Percentiles rank a stretch among this genome's conserved stretches.
Conservation (phyloP, 1,140 invertebrate genomes). For the Coelopa frigida region DNA sequence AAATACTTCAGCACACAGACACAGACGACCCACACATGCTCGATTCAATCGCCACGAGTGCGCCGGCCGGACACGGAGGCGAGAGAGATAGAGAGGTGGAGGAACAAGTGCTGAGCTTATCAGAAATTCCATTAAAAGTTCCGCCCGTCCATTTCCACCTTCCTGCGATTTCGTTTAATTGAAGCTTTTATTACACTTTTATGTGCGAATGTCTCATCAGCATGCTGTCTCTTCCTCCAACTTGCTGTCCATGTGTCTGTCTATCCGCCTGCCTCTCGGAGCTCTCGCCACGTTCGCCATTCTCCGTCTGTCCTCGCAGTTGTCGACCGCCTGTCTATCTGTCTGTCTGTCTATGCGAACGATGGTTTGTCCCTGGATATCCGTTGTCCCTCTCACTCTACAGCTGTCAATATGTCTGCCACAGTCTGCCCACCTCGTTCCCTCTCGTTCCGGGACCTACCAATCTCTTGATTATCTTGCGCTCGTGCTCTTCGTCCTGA, state of each 20-base stretch:
- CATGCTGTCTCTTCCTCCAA: no score
- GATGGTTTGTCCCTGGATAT: slow-evolving; percentile 6
- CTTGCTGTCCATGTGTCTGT: no score
- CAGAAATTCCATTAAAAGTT: slow-evolving; percentile 38
- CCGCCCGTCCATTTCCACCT: slow-evolving; percentile 3
- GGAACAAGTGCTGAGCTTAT: slow-evolving; percentile 25
- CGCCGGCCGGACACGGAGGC: no score
- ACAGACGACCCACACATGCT: no score
- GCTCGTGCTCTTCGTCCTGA: not conserved
- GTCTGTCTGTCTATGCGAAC: slow-evolving; percentile 2
- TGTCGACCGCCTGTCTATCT: slow-evolving; percentile 1
- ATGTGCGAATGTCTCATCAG: not conserved
- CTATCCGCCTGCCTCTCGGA: not conserved
- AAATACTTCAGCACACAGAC: no score
- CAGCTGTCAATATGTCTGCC: slow-evolving; percentile 3
- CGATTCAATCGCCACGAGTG: no score
- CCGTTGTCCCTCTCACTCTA: slow-evolving; percentile 4
- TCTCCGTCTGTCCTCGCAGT: not conserved
- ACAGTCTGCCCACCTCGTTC: slow-evolving; percentile 1
- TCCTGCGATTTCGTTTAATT: slow-evolving; percentile 35
- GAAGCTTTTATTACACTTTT: slow-evolving; percentile 24
- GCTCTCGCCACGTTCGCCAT: not conserved
- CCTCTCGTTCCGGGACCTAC: not conserved
- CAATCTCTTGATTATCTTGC: not conserved
- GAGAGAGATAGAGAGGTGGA: no score